phyloP scores from a whole-genome alignment of 2,797 vertebrate genomes.

The Hydrocynus forskahlii region DNA sequence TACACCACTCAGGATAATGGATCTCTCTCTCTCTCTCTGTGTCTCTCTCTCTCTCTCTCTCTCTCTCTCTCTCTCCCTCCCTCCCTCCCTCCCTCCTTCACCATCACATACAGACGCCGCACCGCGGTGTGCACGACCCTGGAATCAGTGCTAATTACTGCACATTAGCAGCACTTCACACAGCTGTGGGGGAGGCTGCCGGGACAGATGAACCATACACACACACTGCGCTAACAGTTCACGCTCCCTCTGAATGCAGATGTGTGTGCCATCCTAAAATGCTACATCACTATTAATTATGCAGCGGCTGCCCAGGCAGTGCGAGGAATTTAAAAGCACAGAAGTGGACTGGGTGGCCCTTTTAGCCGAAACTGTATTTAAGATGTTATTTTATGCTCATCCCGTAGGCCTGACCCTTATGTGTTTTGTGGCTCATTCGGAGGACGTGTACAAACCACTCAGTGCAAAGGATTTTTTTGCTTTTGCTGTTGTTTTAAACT shows the following conservation, averaged over 20 bases:
- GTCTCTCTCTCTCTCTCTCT: too few species aligned
- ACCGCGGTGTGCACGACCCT: slow-evolving; percentile 47
- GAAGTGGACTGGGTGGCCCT: not conserved
- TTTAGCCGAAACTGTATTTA: too few species aligned
- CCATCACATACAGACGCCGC: slow-evolving; percentile 4
- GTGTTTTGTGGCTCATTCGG: too few species aligned
- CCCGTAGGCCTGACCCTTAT: too few species aligned
- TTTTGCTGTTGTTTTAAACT: too few species aligned
- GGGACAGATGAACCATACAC: slow-evolving; percentile 33
- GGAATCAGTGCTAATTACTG: slow-evolving; percentile 58
- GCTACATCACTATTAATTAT: slow-evolving; percentile 19
- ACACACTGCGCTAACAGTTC: not conserved
- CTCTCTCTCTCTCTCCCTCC: too few species aligned
- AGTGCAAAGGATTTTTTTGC: too few species aligned
- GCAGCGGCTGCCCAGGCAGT: not conserved
- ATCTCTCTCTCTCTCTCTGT: slow-evolving; percentile 12
- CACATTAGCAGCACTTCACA: slow-evolving; percentile 50
- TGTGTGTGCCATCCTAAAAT: slow-evolving; percentile 11
- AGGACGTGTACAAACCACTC: too few species aligned
- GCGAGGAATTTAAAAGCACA: not conserved
- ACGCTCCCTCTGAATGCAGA: not conserved
- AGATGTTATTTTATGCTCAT: too few species aligned
- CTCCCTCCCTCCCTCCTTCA: too few species aligned
- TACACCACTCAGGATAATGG: slow-evolving; percentile 39
- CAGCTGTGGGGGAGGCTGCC: slow-evolving; percentile 53